Evolutionary conservation across 2,113 vertebrate genomes (phyloP), one percentile per base, ranked within the genome.

Genomic region (Sprattus sprattus): DNA sequence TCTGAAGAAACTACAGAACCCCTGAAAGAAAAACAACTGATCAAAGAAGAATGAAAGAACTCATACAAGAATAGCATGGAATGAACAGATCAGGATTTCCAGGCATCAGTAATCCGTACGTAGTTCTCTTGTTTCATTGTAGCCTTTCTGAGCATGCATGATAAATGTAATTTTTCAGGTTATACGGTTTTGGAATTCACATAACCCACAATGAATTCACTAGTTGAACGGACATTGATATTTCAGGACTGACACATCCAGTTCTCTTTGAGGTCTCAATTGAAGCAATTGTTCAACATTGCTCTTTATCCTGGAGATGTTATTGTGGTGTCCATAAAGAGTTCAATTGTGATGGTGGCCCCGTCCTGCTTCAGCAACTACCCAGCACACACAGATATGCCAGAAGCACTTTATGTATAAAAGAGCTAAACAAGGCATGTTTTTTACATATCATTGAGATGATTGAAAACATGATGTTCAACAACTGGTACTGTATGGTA

Each of bases 191-290:
- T 13, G n/a, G 25, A 78, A 78, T 32, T 28, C 32, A 39, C 44
- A 32, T 6, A 39, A 3, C 28, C 71, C 28, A 28, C 28, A 44
- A 10, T 13, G 13, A 39, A 39, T 39, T 16, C 13, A 39, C 11
- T 78, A 78, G 71, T 32, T 15, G 13, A 39, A 78, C 6, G 71
- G 10, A 13, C 39, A 78, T 78, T 11, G 71, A 78, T 78, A 39
- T 39, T 78, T 85, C 84, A 87, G 82, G 28, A 25, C n/a, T n/a
- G n/a, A 16, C 83, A 78, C 13, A 64, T 4, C 18, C 75, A 47
- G 5, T 39, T 84, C 67, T 18, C 45, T 45, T 20, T 75, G 45
- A 46, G 75, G 39, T 45, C 81, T 45, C 44, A 10, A 45, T 50
- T 4, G n/a, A 57, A 60, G 45, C 64, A 64, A 39, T 54, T 28